Conservation (phyloP, 2,113 vertebrate genomes). For the Platysternon megacephalum region DNA sequence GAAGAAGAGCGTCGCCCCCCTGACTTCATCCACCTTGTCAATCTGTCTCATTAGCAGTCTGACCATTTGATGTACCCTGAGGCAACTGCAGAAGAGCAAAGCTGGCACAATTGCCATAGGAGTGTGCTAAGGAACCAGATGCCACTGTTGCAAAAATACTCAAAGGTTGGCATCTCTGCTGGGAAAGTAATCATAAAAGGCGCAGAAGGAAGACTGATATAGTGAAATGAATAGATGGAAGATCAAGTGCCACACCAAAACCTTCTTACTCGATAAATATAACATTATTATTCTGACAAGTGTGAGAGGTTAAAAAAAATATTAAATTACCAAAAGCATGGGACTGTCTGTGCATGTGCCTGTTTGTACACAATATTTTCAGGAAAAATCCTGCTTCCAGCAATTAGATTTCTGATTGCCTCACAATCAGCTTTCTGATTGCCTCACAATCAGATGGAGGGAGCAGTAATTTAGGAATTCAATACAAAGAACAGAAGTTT, state of each 20-base stretch:
- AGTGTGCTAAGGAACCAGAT: constrained; percentile 42
- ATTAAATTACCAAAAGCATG: background rate
- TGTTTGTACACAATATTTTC: background rate
- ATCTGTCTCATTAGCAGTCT: background rate
- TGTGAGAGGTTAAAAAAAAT: constrained; percentile 17
- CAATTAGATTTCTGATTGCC: background rate
- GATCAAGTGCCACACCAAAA: background rate
- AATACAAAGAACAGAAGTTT: background rate
- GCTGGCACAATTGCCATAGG: background rate
- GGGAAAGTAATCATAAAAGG: background rate
- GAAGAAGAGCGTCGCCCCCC: too few species aligned
- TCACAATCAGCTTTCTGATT: background rate
- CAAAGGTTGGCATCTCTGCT: background rate
- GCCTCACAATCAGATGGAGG: background rate
- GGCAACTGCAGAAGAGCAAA: background rate
- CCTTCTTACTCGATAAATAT: background rate
- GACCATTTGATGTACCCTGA: constrained; percentile 11
- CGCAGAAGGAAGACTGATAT: background rate
- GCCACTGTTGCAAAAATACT: constrained; percentile 34
- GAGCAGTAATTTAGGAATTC: background rate
- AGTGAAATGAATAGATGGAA: background rate
- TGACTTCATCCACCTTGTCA: too few species aligned
- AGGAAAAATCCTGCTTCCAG: background rate
- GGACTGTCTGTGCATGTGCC: background rate
- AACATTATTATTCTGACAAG: constrained; percentile 11